Percentiles rank a stretch among this genome's conserved stretches.
phyloP scores from a whole-genome alignment of 2,113 vertebrate genomes.

The Pandion haliaetus region DNA sequence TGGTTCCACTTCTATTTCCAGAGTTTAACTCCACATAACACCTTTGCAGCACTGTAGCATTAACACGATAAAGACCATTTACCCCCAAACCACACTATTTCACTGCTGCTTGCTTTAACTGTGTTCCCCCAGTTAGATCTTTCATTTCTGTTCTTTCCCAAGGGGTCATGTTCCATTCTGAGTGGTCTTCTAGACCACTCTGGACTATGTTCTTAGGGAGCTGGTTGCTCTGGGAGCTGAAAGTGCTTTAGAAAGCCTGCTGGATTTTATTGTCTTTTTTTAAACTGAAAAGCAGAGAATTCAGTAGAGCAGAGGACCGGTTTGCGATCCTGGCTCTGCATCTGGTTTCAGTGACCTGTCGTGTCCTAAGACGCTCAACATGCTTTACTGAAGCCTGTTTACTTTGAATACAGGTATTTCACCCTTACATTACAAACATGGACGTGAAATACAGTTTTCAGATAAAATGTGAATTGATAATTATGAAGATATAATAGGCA shows the following conservation, averaged over 20 bases:
- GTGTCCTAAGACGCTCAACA: neutral
- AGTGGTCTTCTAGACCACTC: neutral
- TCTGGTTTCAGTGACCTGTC: neutral
- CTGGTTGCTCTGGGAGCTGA: neutral
- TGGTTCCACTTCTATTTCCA: neutral
- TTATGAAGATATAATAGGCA: accelerated
- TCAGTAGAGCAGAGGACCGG: neutral
- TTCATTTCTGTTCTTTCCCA: neutral
- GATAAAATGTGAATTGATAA: neutral
- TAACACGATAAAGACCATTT: neutral
- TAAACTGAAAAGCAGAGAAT: neutral
- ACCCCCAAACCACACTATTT: neutral
- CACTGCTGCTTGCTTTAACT: neutral
- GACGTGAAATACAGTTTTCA: neutral
- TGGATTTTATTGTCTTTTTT: neutral
- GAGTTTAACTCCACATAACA: neutral
- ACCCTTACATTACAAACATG: neutral
- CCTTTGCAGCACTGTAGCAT: neutral
- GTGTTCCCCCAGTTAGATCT: too few relatives aligned
- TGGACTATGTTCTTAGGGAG: neutral
- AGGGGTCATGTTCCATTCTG: neutral
- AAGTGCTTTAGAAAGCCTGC: neutral
- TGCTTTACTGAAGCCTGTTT: neutral
- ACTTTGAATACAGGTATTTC: neutral
- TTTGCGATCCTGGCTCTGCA: neutral